Evolutionary conservation across 2,797 vertebrate genomes (phyloP), one percentile per base, ranked within the genome.

Genomic region (Alosa sapidissima): DNA sequence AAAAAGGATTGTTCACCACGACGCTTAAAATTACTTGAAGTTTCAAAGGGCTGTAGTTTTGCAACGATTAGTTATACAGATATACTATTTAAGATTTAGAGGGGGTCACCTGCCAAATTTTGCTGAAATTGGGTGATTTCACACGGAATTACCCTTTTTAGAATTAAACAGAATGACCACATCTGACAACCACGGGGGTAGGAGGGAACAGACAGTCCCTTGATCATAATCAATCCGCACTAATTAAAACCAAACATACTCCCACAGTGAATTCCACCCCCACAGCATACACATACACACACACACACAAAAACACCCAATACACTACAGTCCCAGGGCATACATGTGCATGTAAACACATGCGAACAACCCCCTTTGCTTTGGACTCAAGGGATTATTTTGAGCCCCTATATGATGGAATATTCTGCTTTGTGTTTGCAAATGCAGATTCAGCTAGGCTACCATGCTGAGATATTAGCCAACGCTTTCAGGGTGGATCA

Each of bases 231-330:
- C 72, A 78, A 47, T 78, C 72, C 2, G 16, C 72, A 14, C 41
- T 78, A 78, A 78, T 78, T 78, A 78, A 78, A 78, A 78, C 19
- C 41, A 47, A 45, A 16, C 72, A 78, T 1, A 47, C 72, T 21
- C 41, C 72, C 1, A 14, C 72, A 47, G 36, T 8, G 72, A 14
- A 41, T 14, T 2, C 68, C 10, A 33, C 68, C 16, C 36, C 33
- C 33, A 14, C 4, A 72, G 1, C 51, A 52, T 2, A 13, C 11
- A 13, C 54, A 55, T 5, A 8, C 16, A 7, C 51, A 13, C 51
- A 52, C 51, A 52, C 54, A 55, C 54, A 55, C 54, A 55, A 14
- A 55, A 14, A 51, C 49, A 51, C 49, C 1, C 49, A 51, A 51
- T 5, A 21, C 54, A 16, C 54, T 8, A 78, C 36, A 47, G 14